Evolutionary conservation across 2,888 invertebrate genomes (phyloP), one percentile per base, ranked within the genome.

Genomic region (Willowsia nigromaculata): DNA sequence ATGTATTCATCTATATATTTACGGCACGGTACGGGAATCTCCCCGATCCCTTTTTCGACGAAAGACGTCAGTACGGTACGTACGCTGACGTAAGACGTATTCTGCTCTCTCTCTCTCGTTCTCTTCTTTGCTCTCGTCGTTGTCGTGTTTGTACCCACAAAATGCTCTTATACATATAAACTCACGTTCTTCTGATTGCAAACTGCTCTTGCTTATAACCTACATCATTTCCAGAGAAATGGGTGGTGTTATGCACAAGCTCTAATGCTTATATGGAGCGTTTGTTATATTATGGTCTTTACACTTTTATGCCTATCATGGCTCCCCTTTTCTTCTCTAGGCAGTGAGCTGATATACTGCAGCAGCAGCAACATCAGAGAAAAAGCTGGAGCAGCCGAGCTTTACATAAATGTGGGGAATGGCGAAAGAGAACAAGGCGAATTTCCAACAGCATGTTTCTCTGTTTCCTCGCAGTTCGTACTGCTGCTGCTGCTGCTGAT

Each of bases 11-110:
- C n/a, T 53, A 80, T 78, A 43, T 65, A 86, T 68, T 86, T 86
- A 86, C 87, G 87, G 87, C 59, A 81, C 71, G 71, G 50, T 40
- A 87, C 87, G 87, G 56, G 81, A 87, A 81, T 87, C 81, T 81
- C 18, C 30, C 81, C 87, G 87, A 87, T 81, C 81, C 81, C 65
- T 53, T 27, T 25, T 87, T 87, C 87, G 87, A 71, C 81, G 81
- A 87, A 87, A 87, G 87, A 87, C 87, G 87, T 87, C 87, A 87
- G 87, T 87, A 81, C 53, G 43, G 68, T 81, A 78, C 65, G 81
- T 87, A 81, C 40, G 81, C 87, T 87, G 87, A 87, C 87, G 87
- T 87, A 87, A 87, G 81, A 87, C 56, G 81, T 81, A 81, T 78
- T 78, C 50, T 43, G 25, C 50, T 83, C 84, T 53, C 50, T 47